These are phyloP conservation scores for Junonia oenone DNA, from an alignment of 2,888 invertebrate species.

Conservation along the genomic window DNA sequence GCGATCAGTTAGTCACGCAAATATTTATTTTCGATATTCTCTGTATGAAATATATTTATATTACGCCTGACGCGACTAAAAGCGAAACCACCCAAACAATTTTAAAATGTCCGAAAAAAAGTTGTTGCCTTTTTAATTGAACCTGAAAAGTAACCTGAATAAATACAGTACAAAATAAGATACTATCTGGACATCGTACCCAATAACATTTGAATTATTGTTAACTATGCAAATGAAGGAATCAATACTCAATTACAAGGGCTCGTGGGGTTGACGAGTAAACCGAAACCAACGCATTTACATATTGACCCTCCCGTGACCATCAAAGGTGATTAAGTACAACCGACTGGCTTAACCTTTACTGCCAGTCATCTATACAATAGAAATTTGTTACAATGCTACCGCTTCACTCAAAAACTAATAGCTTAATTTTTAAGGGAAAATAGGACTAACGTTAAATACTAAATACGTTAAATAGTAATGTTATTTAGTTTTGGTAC, in stretches of 20 bases:
- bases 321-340: constrained; percentile 5
- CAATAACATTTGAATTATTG: not conserved
- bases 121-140: not conserved
- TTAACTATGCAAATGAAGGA: constrained; percentile 8
- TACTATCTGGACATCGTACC: no score
- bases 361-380: not conserved
- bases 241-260: constrained; percentile 7
- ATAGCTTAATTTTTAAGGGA: not conserved
- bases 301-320: constrained; percentile 14
- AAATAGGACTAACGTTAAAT: no score
- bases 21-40: no score
- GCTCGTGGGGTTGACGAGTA: constrained; percentile 9
- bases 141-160: no score
- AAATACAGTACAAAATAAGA: no score
- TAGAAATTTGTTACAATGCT: not conserved
- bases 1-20: no score
- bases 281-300: constrained; percentile 14
- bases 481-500: no score
- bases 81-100: no score
- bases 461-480: no score
- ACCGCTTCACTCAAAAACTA: not conserved
- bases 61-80: no score
- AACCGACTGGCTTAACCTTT: not conserved
- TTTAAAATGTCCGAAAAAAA: no score
- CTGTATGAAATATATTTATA: no score